A percentile compares a stretch with the other conserved stretches of the same genome.
Conservation (phyloP, 1,140 invertebrate genomes). For the Cydia amplana region DNA sequence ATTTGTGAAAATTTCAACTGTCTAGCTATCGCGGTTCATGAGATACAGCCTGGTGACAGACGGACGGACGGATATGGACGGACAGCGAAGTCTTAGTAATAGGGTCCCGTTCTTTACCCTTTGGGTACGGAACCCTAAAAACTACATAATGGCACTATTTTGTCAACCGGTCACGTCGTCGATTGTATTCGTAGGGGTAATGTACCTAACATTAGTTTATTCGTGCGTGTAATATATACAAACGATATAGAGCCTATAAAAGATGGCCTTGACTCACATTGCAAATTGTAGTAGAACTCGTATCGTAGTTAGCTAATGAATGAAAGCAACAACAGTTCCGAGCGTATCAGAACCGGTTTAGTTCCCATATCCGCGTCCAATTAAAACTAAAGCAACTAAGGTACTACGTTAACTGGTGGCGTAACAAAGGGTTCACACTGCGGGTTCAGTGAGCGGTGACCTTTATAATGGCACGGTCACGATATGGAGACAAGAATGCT, state of each 20-base stretch:
- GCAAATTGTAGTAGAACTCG: neutral
- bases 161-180: conserved; percentile 10
- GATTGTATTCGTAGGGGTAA: neutral
- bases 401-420: neutral
- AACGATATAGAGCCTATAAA: neutral
- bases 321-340: conserved; percentile 24
- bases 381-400: conserved; percentile 10
- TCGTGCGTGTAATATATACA: neutral
- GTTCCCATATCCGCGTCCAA: conserved; percentile 18
- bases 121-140: too few relatives aligned
- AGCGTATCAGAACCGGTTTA: conserved; percentile 6
- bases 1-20: too few relatives aligned
- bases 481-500: neutral
- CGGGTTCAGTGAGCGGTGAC: conserved; percentile 26
- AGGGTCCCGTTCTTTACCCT: too few relatives aligned
- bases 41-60: too few relatives aligned
- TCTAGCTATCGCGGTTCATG: too few relatives aligned
- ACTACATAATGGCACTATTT: conserved; percentile 10
- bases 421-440: conserved; percentile 27
- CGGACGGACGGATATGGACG: too few relatives aligned
- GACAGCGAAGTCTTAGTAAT: too few relatives aligned
- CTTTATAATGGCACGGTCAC: conserved; percentile 20
- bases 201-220: conserved; percentile 4
- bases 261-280: conserved; percentile 12
- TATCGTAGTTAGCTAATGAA: conserved; percentile 17